Evolutionary conservation across 1,140 invertebrate genomes (phyloP).

Genomic region (Bombus affinis): DNA sequence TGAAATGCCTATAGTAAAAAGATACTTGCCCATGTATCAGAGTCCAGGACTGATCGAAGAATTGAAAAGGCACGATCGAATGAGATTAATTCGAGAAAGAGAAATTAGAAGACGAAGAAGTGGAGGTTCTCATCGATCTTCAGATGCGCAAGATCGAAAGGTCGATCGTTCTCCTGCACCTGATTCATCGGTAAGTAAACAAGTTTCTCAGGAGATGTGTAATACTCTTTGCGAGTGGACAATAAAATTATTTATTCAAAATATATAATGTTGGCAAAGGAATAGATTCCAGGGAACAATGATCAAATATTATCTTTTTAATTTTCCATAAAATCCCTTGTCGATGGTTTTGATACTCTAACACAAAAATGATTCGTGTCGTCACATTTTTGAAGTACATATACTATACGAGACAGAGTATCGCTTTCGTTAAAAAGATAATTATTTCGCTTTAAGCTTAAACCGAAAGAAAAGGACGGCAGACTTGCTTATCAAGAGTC

Average conservation of each 20-base stretch:
- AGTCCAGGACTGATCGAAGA: constrained; percentile 65
- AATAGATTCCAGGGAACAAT: neutral
- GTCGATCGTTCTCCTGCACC: neutral
- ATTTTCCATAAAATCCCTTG: neutral
- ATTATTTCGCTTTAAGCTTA: constrained; percentile 32
- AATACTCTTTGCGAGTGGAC: neutral
- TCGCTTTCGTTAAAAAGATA: constrained; percentile 7
- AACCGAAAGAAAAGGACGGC: neutral
- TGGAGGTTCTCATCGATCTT: neutral
- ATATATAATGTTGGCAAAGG: no score
- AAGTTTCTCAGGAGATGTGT: neutral
- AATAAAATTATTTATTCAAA: no score
- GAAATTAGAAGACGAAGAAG: constrained; percentile 40
- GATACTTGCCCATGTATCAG: constrained; percentile 65
- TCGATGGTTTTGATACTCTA: no score
- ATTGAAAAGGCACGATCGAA: constrained; percentile 63
- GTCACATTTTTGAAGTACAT: neutral
- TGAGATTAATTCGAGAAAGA: constrained; percentile 62
- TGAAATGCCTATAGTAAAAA: constrained; percentile 51
- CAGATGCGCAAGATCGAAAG: neutral
- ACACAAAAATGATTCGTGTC: neutral
- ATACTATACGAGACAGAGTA: no score
- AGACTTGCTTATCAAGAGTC: constrained; percentile 68
- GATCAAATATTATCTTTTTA: neutral
- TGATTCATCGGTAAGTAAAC: constrained; percentile 4